Base-by-base conservation (phyloP, 2,888 invertebrate genomes). In the Leptopterna dolabrata region DNA sequence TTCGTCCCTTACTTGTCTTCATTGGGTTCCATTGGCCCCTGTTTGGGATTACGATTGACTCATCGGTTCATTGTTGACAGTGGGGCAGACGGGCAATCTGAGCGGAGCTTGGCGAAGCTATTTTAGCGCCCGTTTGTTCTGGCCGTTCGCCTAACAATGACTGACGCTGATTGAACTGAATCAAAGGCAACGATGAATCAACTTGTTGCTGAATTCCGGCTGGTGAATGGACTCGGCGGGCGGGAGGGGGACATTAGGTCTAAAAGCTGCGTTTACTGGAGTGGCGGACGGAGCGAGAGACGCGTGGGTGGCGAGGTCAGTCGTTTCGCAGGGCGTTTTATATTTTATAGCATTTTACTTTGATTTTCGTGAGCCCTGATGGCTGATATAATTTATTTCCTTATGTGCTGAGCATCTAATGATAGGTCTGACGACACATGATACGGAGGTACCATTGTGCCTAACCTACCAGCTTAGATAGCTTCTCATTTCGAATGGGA, bases 181-280 rank as follows among this genome's bases (percentile, higher is more conserved):
- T 81, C 81, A 81, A 45, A 51, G 55, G 30, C 51, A n/a, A 51
- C 81, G 51, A 81, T 51, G 81, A 81, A 81, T 81, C 45, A 78
- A 45, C 55, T 81, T 55, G 81, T 81, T 81, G 81, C 30, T 51
- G 81, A 55, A 81, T 81, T 81, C 81, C 81, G 81, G 55, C 19
- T 73, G 73, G 63, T 47, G 2, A 14, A 16, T 24, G 24, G 11
- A 63, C 9, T 0, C 11, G 63, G 11, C 11, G 55, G 16, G 55
- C 0, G n/a, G 63, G 63, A 27, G 27, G 24, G 3, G 63, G 27
- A 27, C 24, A 63, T 24, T 24, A 24, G 63, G 63, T 63, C n/a
- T 63, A 24, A 24, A 24, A 63, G 24, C 63, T 11, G 63, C 63
- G 24, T 63, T 63, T 63, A 55, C 55, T 55, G 2, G n/a, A 19